A percentile compares a stretch with the other conserved stretches of the same genome.
phyloP scores from a whole-genome alignment of 2,888 invertebrate genomes.

The Sarcophaga variegata region DNA sequence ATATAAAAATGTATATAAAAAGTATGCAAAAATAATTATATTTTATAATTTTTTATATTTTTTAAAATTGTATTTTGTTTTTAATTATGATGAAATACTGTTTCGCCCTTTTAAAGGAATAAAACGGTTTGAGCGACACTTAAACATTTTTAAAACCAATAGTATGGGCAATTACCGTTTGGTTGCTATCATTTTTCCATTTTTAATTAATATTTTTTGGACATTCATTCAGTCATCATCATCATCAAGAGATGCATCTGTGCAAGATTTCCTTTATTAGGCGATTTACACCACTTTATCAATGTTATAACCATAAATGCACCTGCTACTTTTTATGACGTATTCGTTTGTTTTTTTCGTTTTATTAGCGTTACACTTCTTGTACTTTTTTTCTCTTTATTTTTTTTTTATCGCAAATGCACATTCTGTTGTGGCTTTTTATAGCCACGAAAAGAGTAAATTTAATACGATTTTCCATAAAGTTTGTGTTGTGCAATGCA shows the following conservation, averaged over 20 bases:
- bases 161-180: neutral
- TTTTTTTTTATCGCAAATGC: slow-evolving; percentile 26
- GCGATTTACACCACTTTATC: slow-evolving; percentile 54
- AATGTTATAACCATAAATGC: slow-evolving; percentile 62
- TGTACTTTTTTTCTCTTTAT: slow-evolving; percentile 34
- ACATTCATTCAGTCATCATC: slow-evolving; percentile 56
- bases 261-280: slow-evolving; percentile 55
- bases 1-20: too few species aligned
- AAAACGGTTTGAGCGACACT: too few species aligned
- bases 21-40: too few species aligned
- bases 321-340: slow-evolving; percentile 56
- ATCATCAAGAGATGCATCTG: slow-evolving; percentile 11
- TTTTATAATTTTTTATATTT: too few species aligned
- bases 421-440: neutral
- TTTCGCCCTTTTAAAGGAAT: too few species aligned
- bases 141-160: neutral
- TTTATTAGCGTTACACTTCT: slow-evolving; percentile 51
- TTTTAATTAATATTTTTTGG: slow-evolving; percentile 47
- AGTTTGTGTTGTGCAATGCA: neutral
- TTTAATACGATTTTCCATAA: slow-evolving; percentile 44
- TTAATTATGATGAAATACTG: too few species aligned
- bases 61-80: too few species aligned
- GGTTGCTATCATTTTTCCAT: slow-evolving; percentile 2
- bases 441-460: neutral
- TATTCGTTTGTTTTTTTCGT: too few species aligned